Percentiles rank a stretch among this genome's conserved stretches.
These are phyloP conservation scores for Drosophila cracens DNA, from an alignment of 2,888 invertebrate species.

Conservation along the genomic window DNA sequence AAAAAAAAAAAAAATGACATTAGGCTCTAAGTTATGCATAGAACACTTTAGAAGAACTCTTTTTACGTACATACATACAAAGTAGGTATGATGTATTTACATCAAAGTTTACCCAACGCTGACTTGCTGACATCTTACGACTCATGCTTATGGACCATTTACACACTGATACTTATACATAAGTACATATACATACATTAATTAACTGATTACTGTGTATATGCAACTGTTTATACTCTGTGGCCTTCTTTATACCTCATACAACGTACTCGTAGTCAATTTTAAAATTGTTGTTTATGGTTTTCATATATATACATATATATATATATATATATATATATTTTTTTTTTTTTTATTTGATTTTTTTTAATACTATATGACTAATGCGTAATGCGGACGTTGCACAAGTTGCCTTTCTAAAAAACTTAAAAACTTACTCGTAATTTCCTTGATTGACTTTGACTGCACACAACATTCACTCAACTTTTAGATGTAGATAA, in stretches of 20 bases:
- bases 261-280: constrained; percentile 80
- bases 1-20: constrained; percentile 39
- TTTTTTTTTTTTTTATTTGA: constrained; percentile 14
- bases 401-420: constrained; percentile 59
- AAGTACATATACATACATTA: constrained; percentile 41
- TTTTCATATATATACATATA: background rate
- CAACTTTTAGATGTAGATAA: constrained; percentile 41
- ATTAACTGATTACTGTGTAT: constrained; percentile 27
- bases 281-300: constrained; percentile 47
- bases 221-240: constrained; percentile 75
- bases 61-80: constrained; percentile 7
- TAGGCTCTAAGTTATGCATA: constrained; percentile 42
- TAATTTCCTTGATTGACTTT: constrained; percentile 26
- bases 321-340: background rate
- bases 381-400: constrained; percentile 27
- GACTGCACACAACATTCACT: constrained; percentile 21
- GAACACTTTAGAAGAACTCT: constrained; percentile 46
- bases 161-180: constrained; percentile 47
- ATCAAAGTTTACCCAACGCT: constrained; percentile 42
- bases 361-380: constrained; percentile 31
- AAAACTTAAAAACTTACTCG: constrained; percentile 35
- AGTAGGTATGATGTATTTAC: constrained; percentile 12
- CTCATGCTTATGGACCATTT: constrained; percentile 76
- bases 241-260: constrained; percentile 83
- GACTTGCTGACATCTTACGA: constrained; percentile 57